Evolutionary conservation across 2,797 vertebrate species (phyloP).

Genomic region (Todus mexicanus): DNA sequence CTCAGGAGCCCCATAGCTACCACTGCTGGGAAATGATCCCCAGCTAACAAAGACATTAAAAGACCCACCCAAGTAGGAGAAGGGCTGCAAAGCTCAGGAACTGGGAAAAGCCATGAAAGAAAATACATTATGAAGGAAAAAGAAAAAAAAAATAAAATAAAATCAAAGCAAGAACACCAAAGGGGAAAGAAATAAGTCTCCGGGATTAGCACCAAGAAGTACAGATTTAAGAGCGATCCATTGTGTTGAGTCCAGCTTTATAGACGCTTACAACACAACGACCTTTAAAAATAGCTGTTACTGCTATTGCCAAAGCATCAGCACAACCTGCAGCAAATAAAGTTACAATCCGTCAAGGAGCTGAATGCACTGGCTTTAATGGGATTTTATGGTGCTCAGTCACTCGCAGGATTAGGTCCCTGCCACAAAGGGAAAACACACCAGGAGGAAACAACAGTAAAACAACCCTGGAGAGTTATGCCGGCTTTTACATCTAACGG

Average conservation of each 20-base stretch:
- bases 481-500: background rate
- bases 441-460: background rate
- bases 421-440: background rate
- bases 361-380: background rate
- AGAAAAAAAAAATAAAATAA: background rate
- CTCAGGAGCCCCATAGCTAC: background rate
- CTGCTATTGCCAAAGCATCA: slow-evolving; percentile 11
- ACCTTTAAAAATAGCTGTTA: slow-evolving; percentile 43
- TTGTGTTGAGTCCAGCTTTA: slow-evolving; percentile 21
- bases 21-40: background rate
- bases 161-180: slow-evolving; percentile 34
- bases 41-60: slow-evolving; percentile 8
- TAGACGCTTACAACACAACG: background rate
- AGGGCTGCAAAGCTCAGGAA: background rate
- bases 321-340: slow-evolving; percentile 28
- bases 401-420: slow-evolving; percentile 18
- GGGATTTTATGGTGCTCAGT: slow-evolving; percentile 45
- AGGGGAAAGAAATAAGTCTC: background rate
- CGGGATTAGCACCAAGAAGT: slow-evolving; percentile 28
- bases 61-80: slow-evolving; percentile 33
- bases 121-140: slow-evolving; percentile 18
- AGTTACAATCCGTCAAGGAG: background rate
- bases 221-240: slow-evolving; percentile 34
- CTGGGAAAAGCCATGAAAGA: background rate
- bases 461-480: background rate